Evolutionary conservation across 2,888 invertebrate species (phyloP), one percentile per base, ranked within the genome.

Genomic region (Oligia strigilis): DNA sequence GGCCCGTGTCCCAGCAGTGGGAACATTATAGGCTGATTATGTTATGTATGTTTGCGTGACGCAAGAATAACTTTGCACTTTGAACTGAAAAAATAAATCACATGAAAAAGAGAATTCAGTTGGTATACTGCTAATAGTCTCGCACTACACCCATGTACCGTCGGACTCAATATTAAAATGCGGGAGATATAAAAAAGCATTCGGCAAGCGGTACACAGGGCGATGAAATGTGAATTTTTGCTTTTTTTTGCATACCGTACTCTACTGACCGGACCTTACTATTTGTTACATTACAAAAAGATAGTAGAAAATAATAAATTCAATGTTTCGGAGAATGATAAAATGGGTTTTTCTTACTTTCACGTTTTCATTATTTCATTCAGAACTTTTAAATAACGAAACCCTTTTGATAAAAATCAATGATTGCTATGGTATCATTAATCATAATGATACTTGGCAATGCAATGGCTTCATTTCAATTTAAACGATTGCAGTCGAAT

Each of bases 211-310:
- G 70, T 77, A 67, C 75, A n/a, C 75, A 43, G 72, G 62, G 75
- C 82, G 77, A 84, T 86, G 86, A 78, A 86, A 86, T 86, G 76
- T 75, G 77, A 80, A 19, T 82, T 82, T 84, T 74, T 76, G 60
- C 71, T 86, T 84, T 86, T 29, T 82, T 79, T 52, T 80, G 77
- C 70, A 76, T 29, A 79, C 65, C 60, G 19, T 77, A 64, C 55
- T 72, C 14, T 67, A 69, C 49, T 72, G 79, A 75, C 77, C 72
- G 11, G 55, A 58, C 43, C 66, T 70, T 85, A 80, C 77, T 65
- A 73, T 73, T 80, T 75, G 75, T 78, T 83, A 36, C 29, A 66
- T 62, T 75, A 49, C 14, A 83, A 78, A 78, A 72, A 71, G 5
- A 23, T 4, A 23, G 62, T 55, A 46, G 29, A 49, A 77, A 66